These are phyloP conservation scores for Melanotaenia nigrans DNA, from an alignment of 2,797 vertebrate species.

Conservation along the genomic window DNA sequence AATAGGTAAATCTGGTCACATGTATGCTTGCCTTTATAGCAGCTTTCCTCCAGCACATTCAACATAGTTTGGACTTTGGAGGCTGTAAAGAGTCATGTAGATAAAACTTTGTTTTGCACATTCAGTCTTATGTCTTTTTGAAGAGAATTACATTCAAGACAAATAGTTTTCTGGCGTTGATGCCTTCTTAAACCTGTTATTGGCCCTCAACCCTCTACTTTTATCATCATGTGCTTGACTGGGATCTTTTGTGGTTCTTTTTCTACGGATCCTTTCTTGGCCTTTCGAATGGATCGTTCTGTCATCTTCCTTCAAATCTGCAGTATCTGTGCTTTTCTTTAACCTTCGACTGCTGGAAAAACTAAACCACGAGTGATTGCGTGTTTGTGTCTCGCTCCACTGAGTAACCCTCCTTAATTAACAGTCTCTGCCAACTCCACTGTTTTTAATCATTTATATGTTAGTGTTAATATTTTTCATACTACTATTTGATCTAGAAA, in stretches of 20 bases:
- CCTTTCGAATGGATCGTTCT: slow-evolving; percentile 37
- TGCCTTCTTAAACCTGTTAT: slow-evolving; percentile 2
- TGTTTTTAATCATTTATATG: neutral
- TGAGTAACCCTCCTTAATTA: neutral
- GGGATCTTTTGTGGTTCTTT: slow-evolving; percentile 29
- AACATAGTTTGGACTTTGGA: neutral
- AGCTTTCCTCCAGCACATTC: neutral
- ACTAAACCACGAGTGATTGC: neutral
- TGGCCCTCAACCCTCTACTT: slow-evolving; percentile 12
- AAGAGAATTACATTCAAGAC: slow-evolving; percentile 21
- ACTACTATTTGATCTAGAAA: neutral
- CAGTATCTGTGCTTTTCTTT: slow-evolving; percentile 33
- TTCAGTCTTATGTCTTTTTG: too few species aligned
- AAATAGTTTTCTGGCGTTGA: slow-evolving; percentile 3
- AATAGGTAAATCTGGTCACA: neutral
- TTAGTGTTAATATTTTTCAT: neutral
- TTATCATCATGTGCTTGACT: slow-evolving; percentile 44
- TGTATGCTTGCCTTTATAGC: neutral
- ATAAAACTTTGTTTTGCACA: neutral
- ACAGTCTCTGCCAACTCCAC: neutral
- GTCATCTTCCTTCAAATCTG: slow-evolving; percentile 35
- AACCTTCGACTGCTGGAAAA: slow-evolving; percentile 27
- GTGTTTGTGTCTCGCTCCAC: slow-evolving; percentile 7
- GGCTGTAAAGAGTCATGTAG: neutral
- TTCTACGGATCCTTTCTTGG: slow-evolving; percentile 41